Evolutionary conservation across 2,797 vertebrate genomes (phyloP).

Genomic region (Discoglossus pictus): DNA sequence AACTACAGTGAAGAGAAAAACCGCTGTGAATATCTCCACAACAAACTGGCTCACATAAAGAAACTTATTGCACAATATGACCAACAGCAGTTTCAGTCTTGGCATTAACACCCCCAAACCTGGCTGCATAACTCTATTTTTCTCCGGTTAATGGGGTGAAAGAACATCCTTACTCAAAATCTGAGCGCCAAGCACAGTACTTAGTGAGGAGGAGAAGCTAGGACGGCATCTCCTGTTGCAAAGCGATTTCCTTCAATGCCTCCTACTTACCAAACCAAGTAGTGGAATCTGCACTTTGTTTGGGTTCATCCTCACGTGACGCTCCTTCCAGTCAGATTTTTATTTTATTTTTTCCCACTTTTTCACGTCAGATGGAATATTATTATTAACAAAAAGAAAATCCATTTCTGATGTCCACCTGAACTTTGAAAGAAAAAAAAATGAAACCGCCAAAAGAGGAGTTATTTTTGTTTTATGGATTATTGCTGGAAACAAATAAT

Average conservation of each 20-base stretch:
- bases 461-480: slow-evolving; percentile 41
- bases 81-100: slow-evolving; percentile 88
- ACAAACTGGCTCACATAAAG: slow-evolving; percentile 98
- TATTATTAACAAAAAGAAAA: background rate
- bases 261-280: slow-evolving; percentile 14
- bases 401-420: background rate
- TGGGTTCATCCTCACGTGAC: background rate
- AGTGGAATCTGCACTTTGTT: slow-evolving; percentile 31
- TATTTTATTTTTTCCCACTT: background rate
- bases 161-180: slow-evolving; percentile 32
- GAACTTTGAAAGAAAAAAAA: slow-evolving; percentile 10
- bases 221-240: too few relatives aligned
- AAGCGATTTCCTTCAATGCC: background rate
- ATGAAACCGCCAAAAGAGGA: slow-evolving; percentile 24
- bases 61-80: slow-evolving; percentile 95
- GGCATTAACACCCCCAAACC: slow-evolving; percentile 65
- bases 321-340: background rate
- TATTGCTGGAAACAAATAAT: slow-evolving; percentile 46
- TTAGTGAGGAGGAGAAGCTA: background rate
- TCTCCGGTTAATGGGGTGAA: slow-evolving; percentile 53
- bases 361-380: slow-evolving; percentile 24
- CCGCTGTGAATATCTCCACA: slow-evolving; percentile 98
- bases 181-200: slow-evolving; percentile 11
- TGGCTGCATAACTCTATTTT: slow-evolving; percentile 39
- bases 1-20: slow-evolving; percentile 98